Conservation (phyloP, 2,113 vertebrate genomes). For the Peucedramus taeniatus region DNA sequence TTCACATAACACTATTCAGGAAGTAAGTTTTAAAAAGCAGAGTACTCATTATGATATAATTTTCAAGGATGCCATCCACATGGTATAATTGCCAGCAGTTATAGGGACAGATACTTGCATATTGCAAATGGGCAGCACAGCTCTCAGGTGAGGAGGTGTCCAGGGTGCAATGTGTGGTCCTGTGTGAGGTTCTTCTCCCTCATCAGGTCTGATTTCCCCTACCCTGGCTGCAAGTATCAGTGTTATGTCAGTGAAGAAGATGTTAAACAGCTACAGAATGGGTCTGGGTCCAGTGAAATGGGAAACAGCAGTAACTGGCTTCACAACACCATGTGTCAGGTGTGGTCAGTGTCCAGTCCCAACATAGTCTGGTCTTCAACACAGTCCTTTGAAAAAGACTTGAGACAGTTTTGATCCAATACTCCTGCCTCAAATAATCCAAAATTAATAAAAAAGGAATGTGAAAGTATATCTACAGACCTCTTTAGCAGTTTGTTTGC, state of each 20-base stretch:
- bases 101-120: background rate
- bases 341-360: background rate
- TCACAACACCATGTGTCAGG: fast-evolving
- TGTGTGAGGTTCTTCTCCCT: background rate
- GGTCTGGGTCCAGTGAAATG: background rate
- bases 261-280: background rate
- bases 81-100: background rate
- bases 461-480: background rate
- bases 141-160: background rate
- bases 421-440: background rate
- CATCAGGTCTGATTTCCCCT: background rate
- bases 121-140: background rate
- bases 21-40: slow-evolving; percentile 50
- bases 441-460: background rate
- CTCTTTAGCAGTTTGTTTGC: background rate
- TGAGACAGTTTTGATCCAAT: background rate
- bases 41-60: slow-evolving; percentile 35
- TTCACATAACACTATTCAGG: slow-evolving; percentile 44
- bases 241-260: background rate
- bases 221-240: background rate
- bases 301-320: background rate
- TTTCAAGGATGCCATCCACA: background rate
- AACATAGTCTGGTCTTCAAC: background rate
- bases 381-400: background rate
- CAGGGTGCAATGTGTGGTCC: background rate